A percentile compares a stretch with the other conserved stretches of the same genome.
phyloP scores from a whole-genome alignment of 2,888 invertebrate species.

The Auanema sp. region DNA sequence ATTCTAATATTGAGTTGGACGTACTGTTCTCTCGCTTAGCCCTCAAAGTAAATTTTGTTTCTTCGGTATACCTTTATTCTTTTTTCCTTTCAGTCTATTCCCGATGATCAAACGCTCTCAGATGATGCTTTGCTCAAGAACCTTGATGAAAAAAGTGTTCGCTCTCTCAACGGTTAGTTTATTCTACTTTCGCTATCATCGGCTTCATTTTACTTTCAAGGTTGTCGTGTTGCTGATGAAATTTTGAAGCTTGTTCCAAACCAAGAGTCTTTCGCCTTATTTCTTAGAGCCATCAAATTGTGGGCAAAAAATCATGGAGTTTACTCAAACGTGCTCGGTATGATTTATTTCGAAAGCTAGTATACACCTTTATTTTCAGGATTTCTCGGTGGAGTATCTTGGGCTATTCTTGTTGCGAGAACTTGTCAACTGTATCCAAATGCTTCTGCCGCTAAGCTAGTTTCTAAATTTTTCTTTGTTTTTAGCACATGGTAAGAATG shows the following conservation, averaged over 20 bases:
- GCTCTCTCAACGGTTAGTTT: slow-evolving; percentile 31
- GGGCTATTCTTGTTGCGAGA: slow-evolving; percentile 98
- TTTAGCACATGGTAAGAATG: slow-evolving; percentile 85
- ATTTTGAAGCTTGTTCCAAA: slow-evolving; percentile 92
- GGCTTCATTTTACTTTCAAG: too few species aligned
- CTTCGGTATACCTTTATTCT: background rate
- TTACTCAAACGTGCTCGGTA: slow-evolving; percentile 89
- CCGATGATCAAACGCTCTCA: slow-evolving; percentile 82
- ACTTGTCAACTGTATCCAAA: slow-evolving; percentile 98
- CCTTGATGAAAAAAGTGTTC: slow-evolving; percentile 89
- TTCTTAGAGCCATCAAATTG: slow-evolving; percentile 89
- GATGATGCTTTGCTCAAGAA: slow-evolving; percentile 91
- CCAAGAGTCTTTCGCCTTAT: slow-evolving; percentile 87
- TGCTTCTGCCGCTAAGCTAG: slow-evolving; percentile 87
- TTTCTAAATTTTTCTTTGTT: slow-evolving; percentile 97
- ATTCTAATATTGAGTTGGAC: slow-evolving; percentile 94
- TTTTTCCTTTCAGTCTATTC: slow-evolving; percentile 63
- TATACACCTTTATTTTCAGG: slow-evolving; percentile 65
- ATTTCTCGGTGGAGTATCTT: slow-evolving; percentile 90
- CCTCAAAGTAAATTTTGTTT: slow-evolving; percentile 76
- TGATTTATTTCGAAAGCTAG: background rate
- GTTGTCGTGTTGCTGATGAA: slow-evolving; percentile 97
- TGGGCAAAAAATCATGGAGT: slow-evolving; percentile 71
- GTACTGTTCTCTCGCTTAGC: slow-evolving; percentile 92
- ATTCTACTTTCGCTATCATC: background rate